phyloP scores from a whole-genome alignment of 1,140 invertebrate species.

The Drosophila pachea region DNA sequence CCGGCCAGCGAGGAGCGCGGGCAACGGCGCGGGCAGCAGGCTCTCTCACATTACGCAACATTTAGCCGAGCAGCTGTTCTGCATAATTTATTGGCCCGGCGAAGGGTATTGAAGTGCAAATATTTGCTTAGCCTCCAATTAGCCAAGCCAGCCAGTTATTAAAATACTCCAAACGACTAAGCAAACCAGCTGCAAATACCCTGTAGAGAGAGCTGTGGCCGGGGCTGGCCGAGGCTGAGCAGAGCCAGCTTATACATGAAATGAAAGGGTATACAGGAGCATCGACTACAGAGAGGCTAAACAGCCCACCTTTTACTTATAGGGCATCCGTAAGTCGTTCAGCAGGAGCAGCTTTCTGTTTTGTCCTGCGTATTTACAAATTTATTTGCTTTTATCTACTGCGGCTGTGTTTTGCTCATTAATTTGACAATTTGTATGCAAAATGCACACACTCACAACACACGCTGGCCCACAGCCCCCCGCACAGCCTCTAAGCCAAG shows the following conservation, averaged over 20 bases:
- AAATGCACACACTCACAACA: slow-evolving; percentile 60
- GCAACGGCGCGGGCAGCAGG: not conserved
- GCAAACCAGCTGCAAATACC: not conserved
- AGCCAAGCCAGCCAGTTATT: slow-evolving; percentile 40
- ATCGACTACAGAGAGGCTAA: not conserved
- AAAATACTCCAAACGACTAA: slow-evolving; percentile 26
- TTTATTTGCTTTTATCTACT: slow-evolving; percentile 54
- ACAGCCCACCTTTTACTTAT: no score
- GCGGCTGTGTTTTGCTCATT: slow-evolving; percentile 54
- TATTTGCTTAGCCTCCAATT: slow-evolving; percentile 55
- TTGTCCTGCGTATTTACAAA: slow-evolving; percentile 38
- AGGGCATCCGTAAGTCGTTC: not conserved
- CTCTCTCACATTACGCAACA: not conserved
- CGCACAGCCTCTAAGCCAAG: not conserved
- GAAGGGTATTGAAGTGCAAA: slow-evolving; percentile 37
- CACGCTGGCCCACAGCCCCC: no score
- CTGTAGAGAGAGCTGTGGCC: not conserved
- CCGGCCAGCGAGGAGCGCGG: not conserved
- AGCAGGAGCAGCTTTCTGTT: not conserved
- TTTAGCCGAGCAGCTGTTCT: slow-evolving; percentile 1
- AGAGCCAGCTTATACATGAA: no score
- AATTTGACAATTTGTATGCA: slow-evolving; percentile 77
- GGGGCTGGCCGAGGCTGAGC: no score
- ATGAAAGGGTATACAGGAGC: no score
- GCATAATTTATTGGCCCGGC: slow-evolving; percentile 4